Base-by-base conservation (phyloP, 2,888 invertebrate species). In the Cartodere bifasciata region DNA sequence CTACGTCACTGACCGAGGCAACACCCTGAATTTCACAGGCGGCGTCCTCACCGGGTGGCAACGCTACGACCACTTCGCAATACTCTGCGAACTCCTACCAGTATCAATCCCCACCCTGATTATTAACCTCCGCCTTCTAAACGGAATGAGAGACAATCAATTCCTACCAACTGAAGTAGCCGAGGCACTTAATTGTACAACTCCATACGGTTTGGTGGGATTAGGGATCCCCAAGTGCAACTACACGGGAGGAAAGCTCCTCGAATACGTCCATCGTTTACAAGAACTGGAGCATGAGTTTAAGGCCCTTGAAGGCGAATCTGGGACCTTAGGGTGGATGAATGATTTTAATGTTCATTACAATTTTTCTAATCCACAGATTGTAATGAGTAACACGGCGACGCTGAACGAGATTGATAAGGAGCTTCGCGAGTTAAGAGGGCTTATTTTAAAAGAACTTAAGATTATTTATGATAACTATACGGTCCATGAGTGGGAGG, bases 11-110 rank as follows among this genome's bases (percentile, higher is more conserved):
- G 58, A 59, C 31, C 71, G 73, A 42, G 64, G 64, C 26, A 43
- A 49, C n/a, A 48, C 49, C 9, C 52, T 68, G 6, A 55, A 57
- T 12, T 74, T 79, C 38, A 64, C 67, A 52, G 80, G 81, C 1
- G 70, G 75, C 1, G 68, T 79, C 34, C 49, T 81, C 9, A 81
- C 79, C 2, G 82, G 80, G 0, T 79, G 78, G 77, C 77, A 78
- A 11, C 62, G 79, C 23, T 80, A 75, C 40, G 72, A 69, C 44
- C 79, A 80, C 45, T 70, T 75, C 46, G 64, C 70, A 7, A 66
- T 72, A 0, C 58, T 72, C 0, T 78, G 76, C 46, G 79, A 79
- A 53, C 49, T 78, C 1, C 49, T 79, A 1, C 74, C 77, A 0
- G 58, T 65, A 1, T 62, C 72, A 0, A 55, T 78, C 23, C 75